These are phyloP conservation scores for Gambusia yucatana DNA, from an alignment of 2,797 vertebrate species.

Conservation along the genomic window DNA sequence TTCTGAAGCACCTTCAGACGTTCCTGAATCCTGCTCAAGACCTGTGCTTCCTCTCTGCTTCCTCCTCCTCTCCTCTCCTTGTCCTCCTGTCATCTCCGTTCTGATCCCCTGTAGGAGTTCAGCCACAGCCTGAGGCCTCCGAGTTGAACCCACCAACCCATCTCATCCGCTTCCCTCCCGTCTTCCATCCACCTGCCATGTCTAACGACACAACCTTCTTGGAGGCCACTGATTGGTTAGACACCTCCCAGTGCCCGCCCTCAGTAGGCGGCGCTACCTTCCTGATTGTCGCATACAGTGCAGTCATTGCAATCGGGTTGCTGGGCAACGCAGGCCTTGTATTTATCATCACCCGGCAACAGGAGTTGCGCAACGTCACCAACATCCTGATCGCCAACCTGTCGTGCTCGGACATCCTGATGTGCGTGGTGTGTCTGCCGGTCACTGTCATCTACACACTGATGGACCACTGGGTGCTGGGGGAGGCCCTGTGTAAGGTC, in stretches of 20 bases:
- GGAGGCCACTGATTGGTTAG: constrained; percentile 62
- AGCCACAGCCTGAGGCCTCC: not conserved
- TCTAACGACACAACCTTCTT: constrained; percentile 69
- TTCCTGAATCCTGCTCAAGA: not conserved
- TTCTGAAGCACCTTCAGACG: not conserved
- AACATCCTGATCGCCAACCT: constrained; percentile 87
- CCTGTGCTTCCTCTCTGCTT: not conserved
- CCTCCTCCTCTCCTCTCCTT: not conserved
- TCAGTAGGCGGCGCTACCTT: constrained; percentile 81
- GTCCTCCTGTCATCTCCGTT: not conserved
- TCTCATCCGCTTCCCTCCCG: not conserved
- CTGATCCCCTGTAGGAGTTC: constrained; percentile 14
- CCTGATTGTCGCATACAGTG: constrained; percentile 83
- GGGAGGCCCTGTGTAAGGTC: constrained; percentile 83
- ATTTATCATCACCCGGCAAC: constrained; percentile 82
- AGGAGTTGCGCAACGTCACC: constrained; percentile 84
- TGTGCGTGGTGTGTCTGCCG: constrained; percentile 83
- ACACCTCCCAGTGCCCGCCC: constrained; percentile 68
- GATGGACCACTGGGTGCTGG: constrained; percentile 87
- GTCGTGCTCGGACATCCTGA: constrained; percentile 85
- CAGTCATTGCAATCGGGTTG: constrained; percentile 81
- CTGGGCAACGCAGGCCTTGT: constrained; percentile 84
- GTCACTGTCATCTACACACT: constrained; percentile 85
- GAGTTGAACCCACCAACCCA: constrained; percentile 1
- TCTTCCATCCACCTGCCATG: constrained; percentile 40